Evolutionary conservation across 2,888 invertebrate genomes (phyloP), one percentile per base, ranked within the genome.

Genomic region (Choreutis nemorana): DNA sequence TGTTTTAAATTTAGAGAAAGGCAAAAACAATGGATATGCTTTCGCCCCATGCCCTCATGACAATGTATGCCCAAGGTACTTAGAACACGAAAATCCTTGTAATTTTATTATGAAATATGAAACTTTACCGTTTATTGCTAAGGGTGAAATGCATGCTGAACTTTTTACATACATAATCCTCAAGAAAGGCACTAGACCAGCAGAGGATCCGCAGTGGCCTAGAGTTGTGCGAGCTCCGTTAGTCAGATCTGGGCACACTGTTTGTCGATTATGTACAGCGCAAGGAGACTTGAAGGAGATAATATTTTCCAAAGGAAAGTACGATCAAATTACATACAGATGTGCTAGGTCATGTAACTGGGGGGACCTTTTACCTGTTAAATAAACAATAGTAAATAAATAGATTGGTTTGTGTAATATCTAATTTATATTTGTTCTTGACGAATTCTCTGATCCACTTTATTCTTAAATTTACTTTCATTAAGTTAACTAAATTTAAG

Each of bases 11-110:
- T 53, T 83, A 30, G 39, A 70, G 15, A 41, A 64, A 39, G 42
- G 60, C 36, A 45, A 49, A 23, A 60, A 55, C 9, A 53, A 53
- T 15, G 86, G 83, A 0, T 83, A 87, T 41, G 85, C 90, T 0
- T 88, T 91, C 56, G 85, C 92, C 24, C 94, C 94, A 80, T 97
- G 97, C 56, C 90, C 95, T 0, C 93, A 94, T 50, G 90, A 94
- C 45, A 56, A 68, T 12, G 48, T 73, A 0, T 97, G 97, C 55
- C 97, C 97, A 0, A 79, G 89, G 41, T 82, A 83, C 39, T 31
- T 80, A 12, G 65, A 80, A 31, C 83, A 87, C 30, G 63, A 83
- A 4, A 87, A 85, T 0, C 91, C 92, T 0, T 96, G 95, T 46
- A 91, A 90, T 54, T 94, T 92, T 56, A 58, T 84, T 41, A 81